A percentile compares a stretch with the other conserved stretches of the same genome.
Evolutionary conservation across 2,113 vertebrate species (phyloP).

Genomic region (Hyperopisus bebe): DNA sequence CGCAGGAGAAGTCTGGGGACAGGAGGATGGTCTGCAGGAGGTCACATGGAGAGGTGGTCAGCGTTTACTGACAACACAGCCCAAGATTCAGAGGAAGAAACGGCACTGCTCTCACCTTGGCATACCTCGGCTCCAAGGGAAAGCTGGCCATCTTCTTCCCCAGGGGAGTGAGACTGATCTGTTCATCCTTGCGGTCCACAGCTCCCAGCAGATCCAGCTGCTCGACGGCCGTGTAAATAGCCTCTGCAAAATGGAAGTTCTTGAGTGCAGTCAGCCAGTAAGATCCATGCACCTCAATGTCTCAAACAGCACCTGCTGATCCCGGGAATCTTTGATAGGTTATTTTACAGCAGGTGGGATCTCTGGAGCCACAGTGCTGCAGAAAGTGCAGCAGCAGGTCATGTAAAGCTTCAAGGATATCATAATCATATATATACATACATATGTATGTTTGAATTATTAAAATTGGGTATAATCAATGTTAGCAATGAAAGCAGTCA

Average conservation of each 20-base stretch:
- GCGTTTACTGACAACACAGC: not conserved
- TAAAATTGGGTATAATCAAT: not conserved
- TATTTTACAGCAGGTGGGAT: not conserved
- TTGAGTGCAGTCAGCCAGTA: not conserved
- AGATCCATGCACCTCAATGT: not conserved
- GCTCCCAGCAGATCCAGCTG: slow-evolving; percentile 85
- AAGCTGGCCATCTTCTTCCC: slow-evolving; percentile 95
- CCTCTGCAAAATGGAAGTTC: slow-evolving; percentile 57
- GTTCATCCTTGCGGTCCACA: slow-evolving; percentile 71
- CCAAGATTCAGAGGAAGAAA: not conserved
- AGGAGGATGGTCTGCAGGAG: slow-evolving; percentile 77
- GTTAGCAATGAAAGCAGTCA: not conserved
- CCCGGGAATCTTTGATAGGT: not conserved
- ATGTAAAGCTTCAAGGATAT: not conserved
- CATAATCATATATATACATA: not conserved
- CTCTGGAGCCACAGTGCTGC: not conserved
- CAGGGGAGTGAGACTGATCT: slow-evolving; percentile 70
- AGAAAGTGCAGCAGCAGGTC: not conserved
- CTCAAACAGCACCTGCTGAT: not conserved
- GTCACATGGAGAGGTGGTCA: not conserved
- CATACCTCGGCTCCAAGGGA: slow-evolving; percentile 85
- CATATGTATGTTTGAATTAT: not conserved
- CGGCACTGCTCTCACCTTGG: slow-evolving; percentile 67
- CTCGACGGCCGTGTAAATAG: slow-evolving; percentile 73
- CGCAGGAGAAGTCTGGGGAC: slow-evolving; percentile 80